phyloP scores from a whole-genome alignment of 1,140 invertebrate species.

The Neomicropteryx cornuta region DNA sequence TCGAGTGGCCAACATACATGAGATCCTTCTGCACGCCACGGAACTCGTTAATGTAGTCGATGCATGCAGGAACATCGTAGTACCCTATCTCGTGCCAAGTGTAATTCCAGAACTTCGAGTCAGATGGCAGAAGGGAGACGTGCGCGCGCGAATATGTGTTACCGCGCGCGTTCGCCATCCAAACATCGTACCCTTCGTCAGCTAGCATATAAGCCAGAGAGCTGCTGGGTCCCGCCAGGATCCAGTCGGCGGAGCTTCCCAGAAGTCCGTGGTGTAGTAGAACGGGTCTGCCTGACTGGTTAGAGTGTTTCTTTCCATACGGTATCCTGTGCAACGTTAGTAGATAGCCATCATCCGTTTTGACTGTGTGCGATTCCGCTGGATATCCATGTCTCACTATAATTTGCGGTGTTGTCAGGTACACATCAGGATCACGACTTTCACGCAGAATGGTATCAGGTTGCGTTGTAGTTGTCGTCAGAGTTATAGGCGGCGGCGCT shows the following conservation, averaged over 20 bases:
- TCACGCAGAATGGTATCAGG: too few species aligned
- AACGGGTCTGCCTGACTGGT: constrained; percentile 30
- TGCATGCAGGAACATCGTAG: constrained; percentile 63
- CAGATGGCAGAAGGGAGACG: constrained; percentile 28
- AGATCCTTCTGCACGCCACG: constrained; percentile 36
- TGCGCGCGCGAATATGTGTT: constrained; percentile 50
- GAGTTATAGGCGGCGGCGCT: too few species aligned
- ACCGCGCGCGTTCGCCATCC: constrained; percentile 54
- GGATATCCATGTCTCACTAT: constrained; percentile 53
- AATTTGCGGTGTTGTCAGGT: constrained; percentile 41
- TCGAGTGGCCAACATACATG: constrained; percentile 63
- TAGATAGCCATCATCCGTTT: constrained; percentile 63
- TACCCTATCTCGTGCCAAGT: constrained; percentile 58
- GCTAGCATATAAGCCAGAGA: constrained; percentile 49
- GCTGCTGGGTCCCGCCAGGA: constrained; percentile 51
- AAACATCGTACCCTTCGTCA: constrained; percentile 55
- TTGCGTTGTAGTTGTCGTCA: too few species aligned
- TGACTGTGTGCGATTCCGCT: constrained; percentile 51
- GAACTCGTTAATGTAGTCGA: constrained; percentile 54
- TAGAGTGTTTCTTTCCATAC: constrained; percentile 22
- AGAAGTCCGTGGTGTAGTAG: constrained; percentile 69
- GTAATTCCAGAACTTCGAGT: constrained; percentile 52
- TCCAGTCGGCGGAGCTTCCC: constrained; percentile 63
- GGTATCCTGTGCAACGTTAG: constrained; percentile 63
- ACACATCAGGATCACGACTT: constrained; percentile 27